Evolutionary conservation across 2,113 vertebrate species (phyloP).

Genomic region (Osmerus eperlanus): DNA sequence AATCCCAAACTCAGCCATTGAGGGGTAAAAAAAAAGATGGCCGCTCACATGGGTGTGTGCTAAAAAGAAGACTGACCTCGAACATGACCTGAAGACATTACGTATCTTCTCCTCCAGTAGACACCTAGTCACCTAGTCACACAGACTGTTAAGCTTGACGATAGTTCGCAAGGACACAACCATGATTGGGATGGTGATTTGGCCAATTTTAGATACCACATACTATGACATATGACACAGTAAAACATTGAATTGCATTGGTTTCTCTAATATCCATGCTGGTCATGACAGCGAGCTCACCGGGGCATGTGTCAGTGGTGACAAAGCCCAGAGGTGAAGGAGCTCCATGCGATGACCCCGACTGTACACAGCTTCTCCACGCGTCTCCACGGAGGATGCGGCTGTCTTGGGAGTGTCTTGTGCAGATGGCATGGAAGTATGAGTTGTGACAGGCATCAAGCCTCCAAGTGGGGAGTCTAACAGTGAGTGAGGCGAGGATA

Average conservation of each 20-base stretch:
- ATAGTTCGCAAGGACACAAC: too few relatives aligned
- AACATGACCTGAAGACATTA: neutral
- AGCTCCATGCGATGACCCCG: slow-evolving; percentile 26
- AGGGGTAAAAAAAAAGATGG: neutral
- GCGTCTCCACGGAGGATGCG: neutral
- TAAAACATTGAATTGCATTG: too few relatives aligned
- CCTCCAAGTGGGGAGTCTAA: slow-evolving; percentile 23
- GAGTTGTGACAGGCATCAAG: slow-evolving; percentile 46
- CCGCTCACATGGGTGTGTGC: neutral
- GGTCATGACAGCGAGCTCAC: neutral
- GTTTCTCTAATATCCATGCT: neutral
- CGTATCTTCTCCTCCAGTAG: neutral
- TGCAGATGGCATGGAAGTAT: neutral
- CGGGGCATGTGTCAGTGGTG: neutral
- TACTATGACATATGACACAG: too few relatives aligned
- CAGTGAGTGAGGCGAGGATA: slow-evolving; percentile 1
- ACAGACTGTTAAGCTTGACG: too few relatives aligned
- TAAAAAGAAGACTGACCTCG: neutral
- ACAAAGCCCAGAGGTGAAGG: slow-evolving; percentile 28
- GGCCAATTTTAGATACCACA: too few relatives aligned
- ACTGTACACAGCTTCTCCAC: slow-evolving; percentile 14
- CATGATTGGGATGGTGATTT: too few relatives aligned
- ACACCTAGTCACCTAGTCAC: too few relatives aligned
- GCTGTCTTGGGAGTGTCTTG: neutral
- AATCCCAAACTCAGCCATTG: neutral